Percentiles rank a stretch among this genome's conserved stretches.
These are phyloP conservation scores for Drosophila biarmipes DNA, from an alignment of 1,140 invertebrate species.

Conservation along the genomic window DNA sequence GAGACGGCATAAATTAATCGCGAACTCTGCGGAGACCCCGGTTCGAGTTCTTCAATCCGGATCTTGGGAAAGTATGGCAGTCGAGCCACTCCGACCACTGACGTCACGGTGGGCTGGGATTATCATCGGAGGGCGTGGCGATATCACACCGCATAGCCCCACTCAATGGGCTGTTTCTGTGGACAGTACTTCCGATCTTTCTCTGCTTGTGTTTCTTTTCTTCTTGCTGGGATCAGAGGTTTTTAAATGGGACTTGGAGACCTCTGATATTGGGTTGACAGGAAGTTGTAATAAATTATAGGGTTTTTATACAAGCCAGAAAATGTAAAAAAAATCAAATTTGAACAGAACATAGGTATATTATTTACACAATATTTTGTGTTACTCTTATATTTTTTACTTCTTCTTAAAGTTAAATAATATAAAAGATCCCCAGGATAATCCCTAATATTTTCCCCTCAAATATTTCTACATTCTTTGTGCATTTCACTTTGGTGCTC, in stretches of 20 bases:
- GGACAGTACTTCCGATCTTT: constrained; percentile 18
- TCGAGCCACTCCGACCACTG: constrained; percentile 1
- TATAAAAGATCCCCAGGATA: background rate
- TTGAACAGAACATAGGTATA: too few species aligned
- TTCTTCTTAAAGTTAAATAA: background rate
- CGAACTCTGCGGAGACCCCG: constrained; percentile 12
- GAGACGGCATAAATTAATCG: constrained; percentile 70
- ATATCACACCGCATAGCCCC: background rate
- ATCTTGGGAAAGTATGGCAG: constrained; percentile 41
- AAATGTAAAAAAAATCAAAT: too few species aligned
- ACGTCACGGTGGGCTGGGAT: constrained; percentile 8
- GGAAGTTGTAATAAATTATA: background rate
- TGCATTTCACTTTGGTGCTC: background rate
- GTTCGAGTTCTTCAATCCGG: constrained; percentile 15
- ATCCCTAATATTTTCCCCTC: background rate
- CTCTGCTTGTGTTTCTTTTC: background rate
- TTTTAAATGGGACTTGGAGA: constrained; percentile 1
- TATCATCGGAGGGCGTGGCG: background rate
- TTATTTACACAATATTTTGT: too few species aligned
- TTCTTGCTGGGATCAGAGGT: constrained; percentile 5
- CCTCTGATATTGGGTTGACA: background rate
- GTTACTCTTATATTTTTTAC: background rate
- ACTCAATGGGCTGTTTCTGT: constrained; percentile 7
- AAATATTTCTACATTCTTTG: background rate
- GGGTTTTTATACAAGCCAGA: background rate